These are phyloP conservation scores for Ptychadena robeensis DNA, from an alignment of 2,797 vertebrate genomes.

Conservation along the genomic window DNA sequence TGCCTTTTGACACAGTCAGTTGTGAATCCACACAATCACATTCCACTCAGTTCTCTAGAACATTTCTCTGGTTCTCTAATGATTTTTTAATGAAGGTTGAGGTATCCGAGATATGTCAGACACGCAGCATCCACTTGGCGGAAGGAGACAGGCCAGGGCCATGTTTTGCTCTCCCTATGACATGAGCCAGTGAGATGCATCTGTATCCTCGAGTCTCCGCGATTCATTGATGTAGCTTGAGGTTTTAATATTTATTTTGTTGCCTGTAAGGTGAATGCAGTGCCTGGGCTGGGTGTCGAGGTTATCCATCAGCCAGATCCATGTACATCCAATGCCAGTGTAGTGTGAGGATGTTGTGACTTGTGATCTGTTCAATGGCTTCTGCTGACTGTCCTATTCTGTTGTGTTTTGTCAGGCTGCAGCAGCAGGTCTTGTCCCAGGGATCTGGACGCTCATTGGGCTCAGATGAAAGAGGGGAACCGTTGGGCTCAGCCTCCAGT, in stretches of 20 bases:
- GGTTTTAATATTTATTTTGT: neutral
- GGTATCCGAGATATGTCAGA: neutral
- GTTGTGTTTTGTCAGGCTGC: conserved; percentile 82
- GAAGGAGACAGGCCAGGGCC: neutral
- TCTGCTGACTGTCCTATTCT: conserved; percentile 45
- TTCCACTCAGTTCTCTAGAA: neutral
- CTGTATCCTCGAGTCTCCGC: neutral
- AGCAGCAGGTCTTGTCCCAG: conserved; percentile 94
- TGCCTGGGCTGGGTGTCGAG: neutral
- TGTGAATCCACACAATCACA: neutral
- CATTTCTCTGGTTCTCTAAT: neutral
- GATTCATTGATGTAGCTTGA: neutral
- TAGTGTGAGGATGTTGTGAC: neutral
- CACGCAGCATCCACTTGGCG: neutral
- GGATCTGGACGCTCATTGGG: conserved; percentile 87
- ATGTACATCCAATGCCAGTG: neutral
- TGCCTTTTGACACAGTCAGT: neutral
- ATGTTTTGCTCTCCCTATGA: neutral
- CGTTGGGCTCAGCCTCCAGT: conserved; percentile 87
- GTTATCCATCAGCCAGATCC: conserved; percentile 1
- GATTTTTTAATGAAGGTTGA: neutral
- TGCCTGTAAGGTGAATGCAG: neutral
- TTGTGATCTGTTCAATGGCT: conserved; percentile 9
- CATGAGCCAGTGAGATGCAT: neutral
- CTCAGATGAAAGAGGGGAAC: conserved; percentile 90